Base-by-base conservation (phyloP, 2,888 invertebrate genomes). In the Capitulum mitella region DNA sequence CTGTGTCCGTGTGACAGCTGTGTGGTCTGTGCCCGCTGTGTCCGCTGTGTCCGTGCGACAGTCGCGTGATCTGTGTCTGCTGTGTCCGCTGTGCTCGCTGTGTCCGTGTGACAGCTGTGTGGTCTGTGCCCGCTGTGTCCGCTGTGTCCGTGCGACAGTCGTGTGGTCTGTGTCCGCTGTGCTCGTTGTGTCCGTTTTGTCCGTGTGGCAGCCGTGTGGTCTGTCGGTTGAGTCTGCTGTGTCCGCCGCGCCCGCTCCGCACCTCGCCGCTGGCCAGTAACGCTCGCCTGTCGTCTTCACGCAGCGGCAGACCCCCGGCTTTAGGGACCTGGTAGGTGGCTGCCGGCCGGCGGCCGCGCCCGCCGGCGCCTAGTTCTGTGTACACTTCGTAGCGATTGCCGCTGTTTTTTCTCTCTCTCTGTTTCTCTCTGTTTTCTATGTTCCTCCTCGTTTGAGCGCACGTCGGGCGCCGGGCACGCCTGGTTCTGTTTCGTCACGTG, bases 241-340 rank as follows among this genome's bases (percentile, higher is more conserved):
- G n/a, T n/a, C n/a, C n/a, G n/a, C n/a, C n/a, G n/a, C n/a, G n/a
- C n/a, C n/a, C n/a, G n/a, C n/a, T n/a, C n/a, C n/a, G n/a, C n/a
- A n/a, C n/a, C n/a, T n/a, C n/a, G n/a, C n/a, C n/a, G 10, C 10
- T 46, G 46, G 10, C 46, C 14, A 6, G 10, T 54, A 54, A 26
- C 54, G 14, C 54, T 54, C 54, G 8, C 46, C 46, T 6, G 26
- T 22, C n/a, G 8, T 8, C 58, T 58, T 29, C 34, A 1, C 10
- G 6, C 40, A 37, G 40, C 70, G 40, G 70, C 19, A 26, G 70
- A 70, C 51, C 5, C 22, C 37, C 26, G 70, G 22, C 22, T 40
- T 70, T 70, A 70, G 40, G 26, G 70, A 70, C 8, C 37, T 70
- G 70, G 70, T 70, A 70, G 10, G 70, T 70, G 58, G 51, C 12